A percentile compares a stretch with the other conserved stretches of the same genome.
These are phyloP conservation scores for Palythoa heliodiscus DNA, from an alignment of 92 coral and sea anemone genomes.

Conservation along the genomic window DNA sequence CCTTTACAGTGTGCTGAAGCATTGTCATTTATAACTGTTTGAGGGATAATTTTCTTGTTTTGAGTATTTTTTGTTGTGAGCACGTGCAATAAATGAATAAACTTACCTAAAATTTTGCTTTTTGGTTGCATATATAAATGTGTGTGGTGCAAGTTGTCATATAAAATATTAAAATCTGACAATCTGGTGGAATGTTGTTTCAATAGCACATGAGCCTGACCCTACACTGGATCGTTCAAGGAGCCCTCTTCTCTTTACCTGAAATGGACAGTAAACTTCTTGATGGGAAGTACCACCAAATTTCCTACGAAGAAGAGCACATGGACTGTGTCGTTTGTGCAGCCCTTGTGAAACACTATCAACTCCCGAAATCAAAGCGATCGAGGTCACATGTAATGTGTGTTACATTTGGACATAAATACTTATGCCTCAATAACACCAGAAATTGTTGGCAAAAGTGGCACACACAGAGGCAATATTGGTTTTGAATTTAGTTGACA, in stretches of 20 bases:
- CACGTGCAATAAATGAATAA: conserved; percentile 22
- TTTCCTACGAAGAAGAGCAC: neutral
- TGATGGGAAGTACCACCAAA: no score
- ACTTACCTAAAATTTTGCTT: neutral
- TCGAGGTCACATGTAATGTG: conserved; percentile 37
- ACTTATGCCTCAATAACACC: conserved; percentile 45
- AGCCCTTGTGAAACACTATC: conserved; percentile 11
- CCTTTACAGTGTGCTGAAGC: conserved; percentile 11
- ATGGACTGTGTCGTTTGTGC: conserved; percentile 62
- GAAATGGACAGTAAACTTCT: no score
- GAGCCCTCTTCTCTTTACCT: neutral
- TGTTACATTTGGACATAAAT: conserved; percentile 15
- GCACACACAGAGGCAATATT: conserved; percentile 40
- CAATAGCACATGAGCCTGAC: neutral
- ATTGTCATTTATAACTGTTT: conserved; percentile 8
- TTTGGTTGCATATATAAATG: neutral
- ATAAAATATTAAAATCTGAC: neutral
- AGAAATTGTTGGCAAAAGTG: conserved; percentile 57
- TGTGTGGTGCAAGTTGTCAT: neutral
- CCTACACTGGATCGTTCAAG: neutral
- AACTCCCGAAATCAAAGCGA: conserved; percentile 21
- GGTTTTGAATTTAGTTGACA: conserved; percentile 9
- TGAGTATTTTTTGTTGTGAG: conserved; percentile 20
- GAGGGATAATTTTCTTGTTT: conserved; percentile 20
- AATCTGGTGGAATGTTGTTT: neutral